Base-by-base conservation (phyloP, 2,113 vertebrate species). In the Procavia capensis region DNA sequence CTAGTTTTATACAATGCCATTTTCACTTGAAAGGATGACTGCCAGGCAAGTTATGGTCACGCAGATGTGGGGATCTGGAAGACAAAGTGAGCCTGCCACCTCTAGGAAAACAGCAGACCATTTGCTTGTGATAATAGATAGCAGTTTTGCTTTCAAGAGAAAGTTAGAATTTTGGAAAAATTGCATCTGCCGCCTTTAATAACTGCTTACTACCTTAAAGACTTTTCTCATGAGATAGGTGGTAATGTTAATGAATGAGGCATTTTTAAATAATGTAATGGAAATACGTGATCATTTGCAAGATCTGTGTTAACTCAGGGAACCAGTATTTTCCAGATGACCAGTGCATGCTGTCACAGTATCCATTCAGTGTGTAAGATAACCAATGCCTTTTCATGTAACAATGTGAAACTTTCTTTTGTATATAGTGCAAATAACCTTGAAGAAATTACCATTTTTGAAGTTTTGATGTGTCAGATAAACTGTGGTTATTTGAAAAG, bases 161-260 rank as follows among this genome's bases (percentile, higher is more conserved):
- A 93, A 83, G 87, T 84, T 64, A 66, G 29, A 66, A 66, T 72
- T 94, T 92, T 85, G 87, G 45, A 41, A 84, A 85, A 66, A 25
- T 84, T 43, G 57, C 41, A 75, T 94, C 82, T 90, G 57, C 29
- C 20, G 31, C 31, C 24, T 1, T 54, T 54, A 16, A 54, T 54
- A 54, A 54, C 11, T 50, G 50, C 50, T 16, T 16, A 54, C 11
- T 54, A 54, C 50, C 17, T 16, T 54, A 54, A 54, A 54, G 50
- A 54, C 50, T 54, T 54, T 16, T 16, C 11, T 54, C 34, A 50
- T 50, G 64, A 81, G 57, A 61, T 45, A 19, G 57, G 6, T 95
- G 59, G 11, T 90, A 27, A 59, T 72, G 47, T 61, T 85, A 84
- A 63, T n/a, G 6, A 84, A 31, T 86, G 59, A 72, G 64, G n/a